phyloP scores from a whole-genome alignment of 2,888 invertebrate genomes.

The Steinernema carpocapsae region DNA sequence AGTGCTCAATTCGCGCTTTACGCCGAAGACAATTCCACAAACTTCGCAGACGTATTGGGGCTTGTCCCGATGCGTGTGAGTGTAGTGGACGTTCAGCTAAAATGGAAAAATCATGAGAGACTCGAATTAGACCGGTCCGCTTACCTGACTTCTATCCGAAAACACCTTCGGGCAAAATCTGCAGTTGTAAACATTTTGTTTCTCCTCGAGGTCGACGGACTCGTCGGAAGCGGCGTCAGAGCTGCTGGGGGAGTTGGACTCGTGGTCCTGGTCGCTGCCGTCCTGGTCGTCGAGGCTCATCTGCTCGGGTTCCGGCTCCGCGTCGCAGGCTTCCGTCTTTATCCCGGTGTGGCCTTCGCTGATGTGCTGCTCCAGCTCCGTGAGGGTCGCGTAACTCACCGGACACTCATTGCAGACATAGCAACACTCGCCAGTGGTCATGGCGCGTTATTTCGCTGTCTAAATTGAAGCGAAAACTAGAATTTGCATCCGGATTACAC shows the following conservation, averaged over 20 bases:
- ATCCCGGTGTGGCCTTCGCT: constrained; percentile 37
- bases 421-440: constrained; percentile 48
- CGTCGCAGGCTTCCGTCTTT: background rate
- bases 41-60: constrained; percentile 69
- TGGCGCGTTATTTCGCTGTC: background rate
- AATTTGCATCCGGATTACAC: background rate
- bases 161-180: constrained; percentile 49
- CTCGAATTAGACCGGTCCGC: background rate
- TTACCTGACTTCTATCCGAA: constrained; percentile 46
- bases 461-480: background rate
- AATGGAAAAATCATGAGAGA: background rate
- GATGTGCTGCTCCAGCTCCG: constrained; percentile 49
- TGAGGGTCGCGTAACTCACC: constrained; percentile 44
- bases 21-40: constrained; percentile 69
- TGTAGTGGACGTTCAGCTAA: constrained; percentile 63
- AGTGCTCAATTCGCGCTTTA: constrained; percentile 70
- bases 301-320: background rate
- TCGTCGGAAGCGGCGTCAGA: constrained; percentile 43
- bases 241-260: constrained; percentile 43
- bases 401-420: constrained; percentile 57
- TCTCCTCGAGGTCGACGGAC: constrained; percentile 40
- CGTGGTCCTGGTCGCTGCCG: constrained; percentile 33
- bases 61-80: constrained; percentile 68
- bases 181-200: constrained; percentile 41
- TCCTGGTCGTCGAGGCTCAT: background rate